A percentile compares a stretch with the other conserved stretches of the same genome.
These are phyloP conservation scores for Struthio camelus DNA, from an alignment of 2,113 vertebrate genomes.

Conservation along the genomic window DNA sequence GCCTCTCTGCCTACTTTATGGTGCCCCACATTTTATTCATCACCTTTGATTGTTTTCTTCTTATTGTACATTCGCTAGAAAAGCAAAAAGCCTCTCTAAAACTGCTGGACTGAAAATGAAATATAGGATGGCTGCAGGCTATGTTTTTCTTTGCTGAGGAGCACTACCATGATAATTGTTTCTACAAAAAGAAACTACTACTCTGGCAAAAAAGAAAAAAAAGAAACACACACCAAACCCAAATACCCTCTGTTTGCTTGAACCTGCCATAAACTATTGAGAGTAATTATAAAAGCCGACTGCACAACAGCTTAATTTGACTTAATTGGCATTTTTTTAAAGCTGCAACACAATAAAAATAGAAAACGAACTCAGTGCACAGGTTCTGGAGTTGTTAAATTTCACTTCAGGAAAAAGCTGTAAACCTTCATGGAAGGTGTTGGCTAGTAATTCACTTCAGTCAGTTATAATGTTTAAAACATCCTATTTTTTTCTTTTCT, in stretches of 20 bases:
- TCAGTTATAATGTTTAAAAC: background rate
- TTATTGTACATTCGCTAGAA: slow-evolving; percentile 46
- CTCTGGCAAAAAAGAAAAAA: slow-evolving; percentile 56
- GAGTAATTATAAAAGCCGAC: slow-evolving; percentile 78
- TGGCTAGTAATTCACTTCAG: background rate
- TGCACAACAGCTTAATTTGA: slow-evolving; percentile 74
- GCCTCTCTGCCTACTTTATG: slow-evolving; percentile 4
- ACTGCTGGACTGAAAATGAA: slow-evolving; percentile 82
- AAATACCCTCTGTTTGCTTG: slow-evolving; percentile 63
- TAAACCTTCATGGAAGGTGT: slow-evolving; percentile 36
- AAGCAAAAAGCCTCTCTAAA: slow-evolving; percentile 74
- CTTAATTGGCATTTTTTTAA: slow-evolving; percentile 76
- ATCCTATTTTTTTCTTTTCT: background rate
- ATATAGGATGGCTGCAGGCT: slow-evolving; percentile 75
- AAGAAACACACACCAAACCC: background rate
- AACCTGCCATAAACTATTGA: slow-evolving; percentile 75
- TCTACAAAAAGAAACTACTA: slow-evolving; percentile 78
- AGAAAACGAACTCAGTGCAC: slow-evolving; percentile 23
- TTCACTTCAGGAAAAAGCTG: slow-evolving; percentile 65
- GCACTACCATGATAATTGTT: slow-evolving; percentile 73
- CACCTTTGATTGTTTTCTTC: slow-evolving; percentile 51
- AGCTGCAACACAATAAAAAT: slow-evolving; percentile 68
- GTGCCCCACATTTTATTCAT: slow-evolving; percentile 1
- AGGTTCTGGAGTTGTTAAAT: slow-evolving; percentile 61
- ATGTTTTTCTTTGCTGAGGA: slow-evolving; percentile 72